Evolutionary conservation across 2,797 vertebrate species (phyloP).

Genomic region (Lycodopsis pacificus): DNA sequence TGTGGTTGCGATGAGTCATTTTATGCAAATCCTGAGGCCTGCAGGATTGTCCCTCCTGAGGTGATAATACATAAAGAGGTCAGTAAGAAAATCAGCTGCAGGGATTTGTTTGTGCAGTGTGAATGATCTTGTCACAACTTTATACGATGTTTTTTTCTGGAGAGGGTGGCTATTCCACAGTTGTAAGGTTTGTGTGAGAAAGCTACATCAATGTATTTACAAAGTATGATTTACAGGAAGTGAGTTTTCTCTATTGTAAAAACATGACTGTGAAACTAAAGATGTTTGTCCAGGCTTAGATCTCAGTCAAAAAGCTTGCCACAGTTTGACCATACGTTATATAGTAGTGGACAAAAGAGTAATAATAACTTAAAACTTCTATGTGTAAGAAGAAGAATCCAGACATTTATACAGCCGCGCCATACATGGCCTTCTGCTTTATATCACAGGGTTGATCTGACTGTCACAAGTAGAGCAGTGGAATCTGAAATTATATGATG

Average conservation of each 20-base stretch:
- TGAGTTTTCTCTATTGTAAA: not conserved
- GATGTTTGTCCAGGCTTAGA: not conserved
- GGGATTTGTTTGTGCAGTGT: constrained; percentile 4
- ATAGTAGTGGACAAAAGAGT: not conserved
- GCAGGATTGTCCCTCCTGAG: constrained; percentile 13
- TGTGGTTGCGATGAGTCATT: not conserved
- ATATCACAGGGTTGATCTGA: constrained; percentile 14
- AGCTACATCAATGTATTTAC: not conserved
- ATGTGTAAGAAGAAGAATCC: constrained; percentile 9
- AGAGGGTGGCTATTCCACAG: not conserved
- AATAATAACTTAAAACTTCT: not conserved
- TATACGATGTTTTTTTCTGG: not conserved
- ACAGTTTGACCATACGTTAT: not conserved
- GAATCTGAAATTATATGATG: constrained; percentile 1
- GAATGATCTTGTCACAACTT: constrained; percentile 21
- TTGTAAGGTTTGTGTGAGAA: not conserved
- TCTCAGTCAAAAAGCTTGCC: not conserved
- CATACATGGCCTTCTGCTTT: constrained; percentile 17
- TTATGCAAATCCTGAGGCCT: constrained; percentile 19
- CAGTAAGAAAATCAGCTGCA: constrained; percentile 16
- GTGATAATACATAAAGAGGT: constrained; percentile 33
- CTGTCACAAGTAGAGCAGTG: constrained; percentile 4
- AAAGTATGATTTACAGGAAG: not conserved
- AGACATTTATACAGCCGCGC: not conserved
- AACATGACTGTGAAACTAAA: not conserved